A percentile compares a stretch with the other conserved stretches of the same genome.
phyloP scores from a whole-genome alignment of 2,797 vertebrate genomes.

The Onychomys leucogaster region DNA sequence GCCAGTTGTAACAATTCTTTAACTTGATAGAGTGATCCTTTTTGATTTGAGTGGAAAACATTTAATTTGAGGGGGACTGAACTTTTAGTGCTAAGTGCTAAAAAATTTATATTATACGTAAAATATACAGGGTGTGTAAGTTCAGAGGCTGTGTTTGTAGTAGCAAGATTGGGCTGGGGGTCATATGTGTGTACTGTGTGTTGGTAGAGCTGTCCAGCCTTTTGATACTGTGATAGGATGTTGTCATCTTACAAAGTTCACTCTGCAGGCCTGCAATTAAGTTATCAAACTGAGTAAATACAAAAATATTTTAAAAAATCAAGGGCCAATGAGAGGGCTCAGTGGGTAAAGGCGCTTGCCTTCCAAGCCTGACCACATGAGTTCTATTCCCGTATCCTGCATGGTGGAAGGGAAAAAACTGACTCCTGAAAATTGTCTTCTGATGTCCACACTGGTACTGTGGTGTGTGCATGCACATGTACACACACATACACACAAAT shows the following conservation, averaged over 20 bases:
- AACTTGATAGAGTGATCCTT: background rate
- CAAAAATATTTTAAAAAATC: background rate
- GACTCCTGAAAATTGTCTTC: background rate
- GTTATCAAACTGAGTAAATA: background rate
- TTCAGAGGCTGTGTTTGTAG: background rate
- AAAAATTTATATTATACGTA: background rate
- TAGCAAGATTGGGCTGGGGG: background rate
- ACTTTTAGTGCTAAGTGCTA: conserved; percentile 24
- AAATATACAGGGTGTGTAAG: background rate
- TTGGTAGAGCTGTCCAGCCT: background rate
- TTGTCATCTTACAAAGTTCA: background rate
- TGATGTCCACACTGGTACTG: background rate
- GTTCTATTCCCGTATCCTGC: background rate
- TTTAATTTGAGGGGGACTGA: background rate
- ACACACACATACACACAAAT: background rate
- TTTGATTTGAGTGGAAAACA: conserved; percentile 3
- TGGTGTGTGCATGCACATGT: no score
- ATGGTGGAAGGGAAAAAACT: background rate
- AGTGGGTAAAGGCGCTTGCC: background rate
- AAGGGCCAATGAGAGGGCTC: background rate
- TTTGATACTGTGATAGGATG: background rate
- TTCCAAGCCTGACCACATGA: background rate
- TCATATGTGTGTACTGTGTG: background rate
- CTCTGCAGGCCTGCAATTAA: background rate
- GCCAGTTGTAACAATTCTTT: background rate